Conservation (phyloP, 1,140 invertebrate species). For the Meloidogyne exigua region DNA sequence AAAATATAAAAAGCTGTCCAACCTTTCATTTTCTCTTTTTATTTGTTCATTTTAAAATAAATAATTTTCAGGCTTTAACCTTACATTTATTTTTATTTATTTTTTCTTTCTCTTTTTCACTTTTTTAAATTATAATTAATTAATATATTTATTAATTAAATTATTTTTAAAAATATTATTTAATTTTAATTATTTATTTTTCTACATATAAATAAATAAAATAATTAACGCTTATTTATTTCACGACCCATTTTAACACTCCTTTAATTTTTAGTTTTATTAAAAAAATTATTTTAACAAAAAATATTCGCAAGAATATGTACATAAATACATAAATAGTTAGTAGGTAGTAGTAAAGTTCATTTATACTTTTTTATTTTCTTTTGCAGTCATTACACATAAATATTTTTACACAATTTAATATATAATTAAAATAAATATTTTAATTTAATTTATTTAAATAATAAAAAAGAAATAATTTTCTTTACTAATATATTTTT, state of each 20-base stretch:
- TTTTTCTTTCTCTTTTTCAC: background rate
- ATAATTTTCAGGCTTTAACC: background rate
- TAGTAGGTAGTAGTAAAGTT: no score
- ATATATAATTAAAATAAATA: no score
- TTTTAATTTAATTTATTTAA: no score
- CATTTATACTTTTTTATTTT: no score
- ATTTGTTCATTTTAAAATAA: background rate
- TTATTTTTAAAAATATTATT: no score
- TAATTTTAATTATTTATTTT: no score
- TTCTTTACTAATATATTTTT: no score
- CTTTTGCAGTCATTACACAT: no score
- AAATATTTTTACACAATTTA: no score
- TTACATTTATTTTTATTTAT: background rate
- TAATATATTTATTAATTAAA: no score
- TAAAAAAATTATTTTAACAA: background rate
- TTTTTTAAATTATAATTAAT: background rate
- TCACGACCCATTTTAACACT: background rate
- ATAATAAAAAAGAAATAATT: no score
- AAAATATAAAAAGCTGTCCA: background rate
- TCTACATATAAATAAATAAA: background rate
- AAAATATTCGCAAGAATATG: background rate
- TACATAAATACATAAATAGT: no score
- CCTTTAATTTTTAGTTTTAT: background rate
- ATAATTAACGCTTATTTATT: background rate
- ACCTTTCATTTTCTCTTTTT: background rate